These are phyloP conservation scores for Mycteria americana DNA, from an alignment of 2,797 vertebrate genomes.

Conservation along the genomic window DNA sequence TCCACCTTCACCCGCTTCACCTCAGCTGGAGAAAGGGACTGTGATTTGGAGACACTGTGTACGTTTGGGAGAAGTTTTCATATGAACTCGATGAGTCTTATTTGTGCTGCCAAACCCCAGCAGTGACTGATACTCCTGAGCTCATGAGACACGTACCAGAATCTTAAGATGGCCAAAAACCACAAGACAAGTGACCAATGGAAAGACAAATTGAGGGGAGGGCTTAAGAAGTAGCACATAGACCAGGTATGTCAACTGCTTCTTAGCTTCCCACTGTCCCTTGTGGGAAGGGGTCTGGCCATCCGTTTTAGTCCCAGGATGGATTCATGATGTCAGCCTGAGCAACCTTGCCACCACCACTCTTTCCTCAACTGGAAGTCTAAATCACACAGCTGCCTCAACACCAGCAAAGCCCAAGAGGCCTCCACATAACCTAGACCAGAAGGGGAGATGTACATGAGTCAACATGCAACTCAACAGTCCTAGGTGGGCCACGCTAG, in stretches of 20 bases:
- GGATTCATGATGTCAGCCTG: not conserved
- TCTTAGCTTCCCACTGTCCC: not conserved
- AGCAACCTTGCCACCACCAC: not conserved
- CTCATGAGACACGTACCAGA: fast-evolving
- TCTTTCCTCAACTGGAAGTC: not conserved
- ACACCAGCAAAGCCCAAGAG: not conserved
- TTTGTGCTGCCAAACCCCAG: not conserved
- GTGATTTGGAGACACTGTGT: not conserved
- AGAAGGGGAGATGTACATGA: not conserved
- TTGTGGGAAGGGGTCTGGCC: not conserved
- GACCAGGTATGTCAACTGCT: not conserved
- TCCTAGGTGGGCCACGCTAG: fast-evolving
- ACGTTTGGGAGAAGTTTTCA: not conserved
- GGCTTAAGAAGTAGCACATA: not conserved
- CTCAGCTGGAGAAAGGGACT: not conserved
- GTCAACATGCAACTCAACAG: not conserved
- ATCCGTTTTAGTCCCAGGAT: not conserved
- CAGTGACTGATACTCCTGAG: not conserved
- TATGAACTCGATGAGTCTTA: fast-evolving
- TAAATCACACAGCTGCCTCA: not conserved
- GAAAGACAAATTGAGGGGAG: not conserved
- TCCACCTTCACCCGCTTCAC: not conserved
- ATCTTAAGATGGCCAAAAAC: not conserved
- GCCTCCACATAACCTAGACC: not conserved
- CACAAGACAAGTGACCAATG: not conserved